Evolutionary conservation across 2,888 invertebrate genomes (phyloP), one percentile per base, ranked within the genome.

Genomic region (Tiliacea aurago): DNA sequence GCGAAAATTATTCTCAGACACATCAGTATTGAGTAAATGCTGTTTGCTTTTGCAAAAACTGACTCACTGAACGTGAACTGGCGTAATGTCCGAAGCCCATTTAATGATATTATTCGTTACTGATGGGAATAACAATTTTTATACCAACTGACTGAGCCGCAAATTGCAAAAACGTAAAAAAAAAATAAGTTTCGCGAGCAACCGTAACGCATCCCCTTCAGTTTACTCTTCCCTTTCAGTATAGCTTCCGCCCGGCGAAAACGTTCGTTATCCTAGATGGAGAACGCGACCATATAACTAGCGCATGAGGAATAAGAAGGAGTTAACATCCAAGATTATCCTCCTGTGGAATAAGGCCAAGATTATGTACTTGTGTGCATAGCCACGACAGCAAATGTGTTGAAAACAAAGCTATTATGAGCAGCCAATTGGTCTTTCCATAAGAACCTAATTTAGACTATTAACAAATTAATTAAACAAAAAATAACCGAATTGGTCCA

Each of bases 71-170:
- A 15, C 9, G 1, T 61, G 7, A n/a, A 4, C 11, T 33, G 1
- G 9, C 9, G 4, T 15, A 4, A 2, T 61, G 15, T 61, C 10
- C n/a, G 10, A n/a, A 61, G 3, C 18, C 10, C 18, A 43, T 28
- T n/a, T n/a, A 59, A 20, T 58, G 20, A 13, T 58, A 59, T 59
- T 59, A n/a, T 37, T 59, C 13, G 9, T n/a, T 61, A 61, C n/a
- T n/a, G 5, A 5, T n/a, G 15, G 4, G 37, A 37, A 59, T n/a
- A 15, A n/a, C 37, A n/a, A 10, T 37, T 58, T 58, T 33, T 4
- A 28, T 18, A 56, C 18, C 28, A 58, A 33, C 18, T 18, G 18
- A 33, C 10, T 56, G 18, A 28, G 28, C 28, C 28, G 2, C 18
- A 28, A 33, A 33, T 28, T 13, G 18, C 33, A 33, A 58, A 58